Conservation (phyloP, 2,113 vertebrate species). For the Phrynosoma blainvillii region DNA sequence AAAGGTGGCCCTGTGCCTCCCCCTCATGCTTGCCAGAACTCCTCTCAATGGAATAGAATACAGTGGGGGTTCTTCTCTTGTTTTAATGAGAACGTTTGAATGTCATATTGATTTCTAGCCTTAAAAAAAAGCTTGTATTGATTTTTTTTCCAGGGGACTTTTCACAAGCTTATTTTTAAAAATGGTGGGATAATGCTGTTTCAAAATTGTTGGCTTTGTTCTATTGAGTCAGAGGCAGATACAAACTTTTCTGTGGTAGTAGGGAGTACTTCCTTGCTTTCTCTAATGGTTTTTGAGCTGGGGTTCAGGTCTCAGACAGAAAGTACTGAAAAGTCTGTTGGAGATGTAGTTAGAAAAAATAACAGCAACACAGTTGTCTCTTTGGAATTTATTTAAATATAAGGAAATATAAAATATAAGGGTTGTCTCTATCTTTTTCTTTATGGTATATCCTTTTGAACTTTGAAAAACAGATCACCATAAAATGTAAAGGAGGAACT, state of each 20-base stretch:
- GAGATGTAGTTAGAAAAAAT: not conserved
- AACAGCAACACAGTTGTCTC: not conserved
- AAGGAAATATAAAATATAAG: not conserved
- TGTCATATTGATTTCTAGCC: constrained; percentile 65
- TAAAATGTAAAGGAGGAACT: not conserved
- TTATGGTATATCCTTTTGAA: not conserved
- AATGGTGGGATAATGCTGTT: constrained; percentile 57
- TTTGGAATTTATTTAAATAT: not conserved
- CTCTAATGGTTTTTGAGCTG: not conserved
- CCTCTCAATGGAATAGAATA: not conserved
- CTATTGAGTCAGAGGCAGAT: constrained; percentile 30
- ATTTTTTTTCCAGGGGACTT: constrained; percentile 51
- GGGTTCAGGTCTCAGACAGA: not conserved
- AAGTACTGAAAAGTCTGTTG: not conserved
- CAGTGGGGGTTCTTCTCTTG: not conserved
- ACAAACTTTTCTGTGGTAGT: constrained; percentile 30
- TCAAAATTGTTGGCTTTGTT: constrained; percentile 65
- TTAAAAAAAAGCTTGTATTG: constrained; percentile 59
- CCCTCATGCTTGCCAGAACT: not conserved
- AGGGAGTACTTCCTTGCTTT: not conserved
- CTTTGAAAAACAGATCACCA: not conserved
- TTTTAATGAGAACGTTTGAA: constrained; percentile 62
- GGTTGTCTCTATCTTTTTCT: not conserved
- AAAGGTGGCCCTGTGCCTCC: not conserved
- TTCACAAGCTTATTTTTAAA: constrained; percentile 59